phyloP scores from a whole-genome alignment of 1,140 invertebrate species.

The Sogatella furcifera region DNA sequence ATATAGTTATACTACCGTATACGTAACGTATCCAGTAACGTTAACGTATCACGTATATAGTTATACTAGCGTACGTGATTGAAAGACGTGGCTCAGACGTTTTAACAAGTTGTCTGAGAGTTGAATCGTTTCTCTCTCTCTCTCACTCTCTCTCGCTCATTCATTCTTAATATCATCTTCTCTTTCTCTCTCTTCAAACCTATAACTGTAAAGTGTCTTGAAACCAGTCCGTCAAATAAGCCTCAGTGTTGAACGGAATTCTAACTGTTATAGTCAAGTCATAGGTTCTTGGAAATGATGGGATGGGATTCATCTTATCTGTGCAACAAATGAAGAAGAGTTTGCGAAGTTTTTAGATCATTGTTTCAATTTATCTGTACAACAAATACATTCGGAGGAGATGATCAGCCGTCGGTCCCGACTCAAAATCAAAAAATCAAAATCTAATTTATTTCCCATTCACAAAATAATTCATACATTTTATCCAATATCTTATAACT shows the following conservation, averaged over 20 bases:
- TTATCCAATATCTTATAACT: too few relatives aligned
- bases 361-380: too few relatives aligned
- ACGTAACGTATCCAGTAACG: too few relatives aligned
- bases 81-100: background rate
- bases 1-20: background rate
- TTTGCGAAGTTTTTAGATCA: too few relatives aligned
- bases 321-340: too few relatives aligned
- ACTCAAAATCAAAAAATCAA: too few relatives aligned
- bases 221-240: conserved; percentile 16
- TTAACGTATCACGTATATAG: background rate
- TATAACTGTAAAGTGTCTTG: conserved; percentile 21
- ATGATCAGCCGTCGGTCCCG: too few relatives aligned
- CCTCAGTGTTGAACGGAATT: background rate
- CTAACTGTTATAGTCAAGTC: background rate
- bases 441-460: too few relatives aligned
- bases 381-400: too few relatives aligned
- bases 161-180: too few relatives aligned
- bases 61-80: background rate
- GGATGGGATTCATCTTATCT: background rate
- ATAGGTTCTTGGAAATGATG: background rate
- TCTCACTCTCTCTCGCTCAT: too few relatives aligned
- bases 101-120: background rate
- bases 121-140: background rate
- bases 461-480: too few relatives aligned
- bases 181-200: background rate